phyloP scores from a whole-genome alignment of 2,888 invertebrate genomes.

The Aleiodes leptofemur region DNA sequence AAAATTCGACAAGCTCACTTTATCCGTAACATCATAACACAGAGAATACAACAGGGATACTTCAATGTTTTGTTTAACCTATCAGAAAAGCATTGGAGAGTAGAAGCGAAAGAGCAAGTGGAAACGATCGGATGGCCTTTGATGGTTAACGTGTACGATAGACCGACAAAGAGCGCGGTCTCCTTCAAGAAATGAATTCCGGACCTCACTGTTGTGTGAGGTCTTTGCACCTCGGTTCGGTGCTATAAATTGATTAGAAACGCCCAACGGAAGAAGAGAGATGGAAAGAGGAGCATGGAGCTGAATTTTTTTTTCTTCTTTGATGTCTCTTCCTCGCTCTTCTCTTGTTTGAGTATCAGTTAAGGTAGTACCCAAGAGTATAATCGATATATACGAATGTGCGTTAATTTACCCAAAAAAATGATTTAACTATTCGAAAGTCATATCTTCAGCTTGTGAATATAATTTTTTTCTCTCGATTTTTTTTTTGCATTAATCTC shows the following conservation, averaged over 20 bases:
- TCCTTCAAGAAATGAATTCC: slow-evolving; percentile 19
- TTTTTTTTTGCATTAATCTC: too few relatives aligned
- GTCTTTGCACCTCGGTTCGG: slow-evolving; percentile 7
- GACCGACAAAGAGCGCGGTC: slow-evolving; percentile 30
- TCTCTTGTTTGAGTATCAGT: not conserved
- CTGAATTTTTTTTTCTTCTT: not conserved
- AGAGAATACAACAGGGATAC: not conserved
- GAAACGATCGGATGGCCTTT: slow-evolving; percentile 17
- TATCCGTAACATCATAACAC: not conserved
- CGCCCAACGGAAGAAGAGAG: slow-evolving; percentile 14
- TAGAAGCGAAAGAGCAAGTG: slow-evolving; percentile 28
- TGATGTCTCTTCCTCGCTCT: not conserved
- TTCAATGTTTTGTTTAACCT: slow-evolving; percentile 11
- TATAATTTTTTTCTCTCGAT: too few relatives aligned
- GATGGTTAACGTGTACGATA: slow-evolving; percentile 18
- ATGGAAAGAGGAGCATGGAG: not conserved
- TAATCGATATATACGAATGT: too few relatives aligned
- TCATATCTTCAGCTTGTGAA: too few relatives aligned
- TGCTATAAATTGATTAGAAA: slow-evolving; percentile 33
- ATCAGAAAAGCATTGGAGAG: slow-evolving; percentile 10
- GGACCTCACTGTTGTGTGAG: slow-evolving; percentile 11
- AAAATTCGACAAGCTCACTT: too few relatives aligned
- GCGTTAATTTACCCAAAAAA: too few relatives aligned
- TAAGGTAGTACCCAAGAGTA: too few relatives aligned
- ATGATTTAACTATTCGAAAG: too few relatives aligned